Percentiles rank a stretch among this genome's conserved stretches.
Evolutionary conservation across 2,797 vertebrate genomes (phyloP).

Genomic region (Coranthus polyacanthus): DNA sequence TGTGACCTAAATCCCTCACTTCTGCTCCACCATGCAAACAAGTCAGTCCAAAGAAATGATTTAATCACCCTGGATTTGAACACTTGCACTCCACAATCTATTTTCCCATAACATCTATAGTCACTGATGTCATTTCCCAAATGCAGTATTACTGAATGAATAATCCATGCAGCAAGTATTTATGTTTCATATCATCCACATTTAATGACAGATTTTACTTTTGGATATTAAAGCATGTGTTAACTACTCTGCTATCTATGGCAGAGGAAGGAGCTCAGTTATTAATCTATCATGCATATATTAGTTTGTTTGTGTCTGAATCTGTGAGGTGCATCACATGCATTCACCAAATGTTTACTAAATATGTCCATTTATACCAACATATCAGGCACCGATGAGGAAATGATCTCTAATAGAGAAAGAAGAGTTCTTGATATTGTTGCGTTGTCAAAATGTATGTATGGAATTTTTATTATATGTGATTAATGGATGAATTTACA

Average conservation of each 20-base stretch:
- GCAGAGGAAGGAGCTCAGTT: not conserved
- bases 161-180: not conserved
- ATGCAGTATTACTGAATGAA: too few species aligned
- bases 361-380: too few species aligned
- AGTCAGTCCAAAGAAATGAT: constrained; percentile 58
- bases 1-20: constrained; percentile 87
- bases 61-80: constrained; percentile 37
- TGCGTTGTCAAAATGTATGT: too few species aligned
- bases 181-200: not conserved
- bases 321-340: too few species aligned
- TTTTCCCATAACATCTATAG: not conserved
- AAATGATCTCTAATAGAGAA: too few species aligned
- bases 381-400: too few species aligned
- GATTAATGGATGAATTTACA: constrained; percentile 1
- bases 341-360: too few species aligned
- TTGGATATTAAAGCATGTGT: not conserved
- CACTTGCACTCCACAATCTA: constrained; percentile 18
- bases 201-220: not conserved
- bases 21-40: constrained; percentile 77
- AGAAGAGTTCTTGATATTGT: too few species aligned
- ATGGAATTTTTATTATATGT: too few species aligned
- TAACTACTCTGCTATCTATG: too few species aligned
- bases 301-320: too few species aligned
- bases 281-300: not conserved
- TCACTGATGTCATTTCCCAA: too few species aligned